Evolutionary conservation across 2,113 vertebrate species (phyloP), one percentile per base, ranked within the genome.

Genomic region (Ailurus styani): DNA sequence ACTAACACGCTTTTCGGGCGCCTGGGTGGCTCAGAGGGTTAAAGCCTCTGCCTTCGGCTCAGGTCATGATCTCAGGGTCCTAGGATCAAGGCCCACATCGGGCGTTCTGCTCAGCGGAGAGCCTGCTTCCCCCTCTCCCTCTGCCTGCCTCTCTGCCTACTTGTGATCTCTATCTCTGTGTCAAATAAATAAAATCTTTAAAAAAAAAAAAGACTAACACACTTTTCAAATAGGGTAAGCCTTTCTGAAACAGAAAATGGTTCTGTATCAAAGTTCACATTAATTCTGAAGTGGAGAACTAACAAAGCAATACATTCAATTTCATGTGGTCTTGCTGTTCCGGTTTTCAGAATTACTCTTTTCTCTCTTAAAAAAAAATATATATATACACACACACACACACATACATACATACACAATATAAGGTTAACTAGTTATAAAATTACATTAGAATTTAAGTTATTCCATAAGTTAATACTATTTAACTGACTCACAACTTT

Each of bases 181-280:
- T n/a, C n/a, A n/a, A n/a, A n/a, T n/a, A n/a, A n/a, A n/a, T n/a
- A n/a, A n/a, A n/a, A n/a, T n/a, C n/a, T n/a, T n/a, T n/a, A n/a
- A n/a, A n/a, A n/a, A n/a, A n/a, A n/a, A n/a, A n/a, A n/a, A n/a
- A 82, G 37, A 70, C 62, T 85, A 83, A 55, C 70, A 96, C 40
- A 25, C 23, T 97, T 93, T 97, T 55, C 25, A 4, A 91, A 94
- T 5, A 87, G 34, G 52, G 40, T 77, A 37, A 92, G 50, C 57
- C 14, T 45, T 84, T 79, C 62, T 68, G 40, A 91, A 91, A 97
- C 42, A 93, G 60, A 96, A 91, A 92, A 55, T 68, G 40, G n/a
- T 77, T 94, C 54, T 73, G 45, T 93, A 73, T 77, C 75, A 54
- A 90, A 90, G 91, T 96, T 92, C 60, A 78, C 15, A 78, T 50